Evolutionary conservation across 1,140 invertebrate species (phyloP).

Genomic region (Drosophila sucinea): DNA sequence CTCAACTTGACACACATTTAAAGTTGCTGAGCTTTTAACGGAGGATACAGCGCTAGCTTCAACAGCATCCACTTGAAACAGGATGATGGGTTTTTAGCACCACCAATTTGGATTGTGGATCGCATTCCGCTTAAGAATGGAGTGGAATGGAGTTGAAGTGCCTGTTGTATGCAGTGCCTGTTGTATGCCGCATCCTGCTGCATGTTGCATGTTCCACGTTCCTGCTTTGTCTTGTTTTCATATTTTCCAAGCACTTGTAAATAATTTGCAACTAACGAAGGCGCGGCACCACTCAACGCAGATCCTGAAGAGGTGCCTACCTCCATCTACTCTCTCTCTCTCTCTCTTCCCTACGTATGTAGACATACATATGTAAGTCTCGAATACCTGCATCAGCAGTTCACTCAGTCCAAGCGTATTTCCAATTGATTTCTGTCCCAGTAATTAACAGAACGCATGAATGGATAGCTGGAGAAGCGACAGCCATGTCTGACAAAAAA

Average conservation of each 20-base stretch:
- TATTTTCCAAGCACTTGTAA: slow-evolving; percentile 69
- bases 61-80: slow-evolving; percentile 54
- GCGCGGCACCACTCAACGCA: slow-evolving; percentile 62
- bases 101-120: slow-evolving; percentile 36
- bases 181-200: slow-evolving; percentile 35
- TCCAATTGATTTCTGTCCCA: slow-evolving; percentile 37
- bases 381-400: too few species aligned
- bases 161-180: slow-evolving; percentile 20
- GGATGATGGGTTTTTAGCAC: slow-evolving; percentile 30
- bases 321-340: too few species aligned
- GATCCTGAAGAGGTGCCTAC: slow-evolving; percentile 2
- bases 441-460: slow-evolving; percentile 31
- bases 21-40: slow-evolving; percentile 53
- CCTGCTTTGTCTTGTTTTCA: slow-evolving; percentile 24
- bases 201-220: slow-evolving; percentile 34
- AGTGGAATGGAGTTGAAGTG: slow-evolving; percentile 15
- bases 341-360: too few species aligned
- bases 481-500: too few species aligned
- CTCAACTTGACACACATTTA: slow-evolving; percentile 66
- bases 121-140: slow-evolving; percentile 24
- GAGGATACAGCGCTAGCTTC: slow-evolving; percentile 5
- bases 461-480: too few species aligned
- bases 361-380: too few species aligned
- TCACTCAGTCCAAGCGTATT: background rate
- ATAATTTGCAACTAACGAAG: slow-evolving; percentile 79